Evolutionary conservation across 2,113 vertebrate species (phyloP), one percentile per base, ranked within the genome.

Genomic region (Apistogramma diplotaenia): DNA sequence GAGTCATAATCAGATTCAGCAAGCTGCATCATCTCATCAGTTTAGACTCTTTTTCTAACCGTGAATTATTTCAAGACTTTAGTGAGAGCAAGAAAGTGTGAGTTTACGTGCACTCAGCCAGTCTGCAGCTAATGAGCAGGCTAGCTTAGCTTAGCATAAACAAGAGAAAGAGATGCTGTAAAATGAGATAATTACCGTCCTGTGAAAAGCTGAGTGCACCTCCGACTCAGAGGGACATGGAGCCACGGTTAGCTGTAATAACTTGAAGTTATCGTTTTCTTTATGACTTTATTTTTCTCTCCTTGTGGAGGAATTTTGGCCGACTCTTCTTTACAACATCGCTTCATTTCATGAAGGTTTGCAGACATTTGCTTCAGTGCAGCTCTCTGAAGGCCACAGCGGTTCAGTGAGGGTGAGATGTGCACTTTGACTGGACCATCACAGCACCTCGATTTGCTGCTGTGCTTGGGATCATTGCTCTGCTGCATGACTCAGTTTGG

Each of bases 301-400:
- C 15, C 19, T 62, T 40, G 60, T 0, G 1, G n/a, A 5, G 35
- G 35, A n/a, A 62, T 40, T 62, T 40, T 0, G 60, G 7, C 60
- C 37, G 21, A 62, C 40, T 65, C 0, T 4, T 43, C 35, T 65
- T 18, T 10, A 43, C 0, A 25, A 16, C n/a, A 23, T 23, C 23
- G n/a, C 37, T 21, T 62, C 23, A 62, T 37, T 62, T 62, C 23
- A 40, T 11, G 37, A 33, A 62, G 21, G 4, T 62, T 62, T 62
- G 35, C 0, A 40, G 60, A 12, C 0, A 9, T 65, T 65, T 40
- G 60, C n/a, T 43, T 62, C 8, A 25, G 4, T 2, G 0, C 35
- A 40, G n/a, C 60, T 65, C 60, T 43, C 35, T 37, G 10, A 6
- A 37, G 35, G 21, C 0, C 13, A 43, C 35, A 25, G 16, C 61